Evolutionary conservation across 1,140 invertebrate genomes (phyloP).

Genomic region (Cydia strobilella): DNA sequence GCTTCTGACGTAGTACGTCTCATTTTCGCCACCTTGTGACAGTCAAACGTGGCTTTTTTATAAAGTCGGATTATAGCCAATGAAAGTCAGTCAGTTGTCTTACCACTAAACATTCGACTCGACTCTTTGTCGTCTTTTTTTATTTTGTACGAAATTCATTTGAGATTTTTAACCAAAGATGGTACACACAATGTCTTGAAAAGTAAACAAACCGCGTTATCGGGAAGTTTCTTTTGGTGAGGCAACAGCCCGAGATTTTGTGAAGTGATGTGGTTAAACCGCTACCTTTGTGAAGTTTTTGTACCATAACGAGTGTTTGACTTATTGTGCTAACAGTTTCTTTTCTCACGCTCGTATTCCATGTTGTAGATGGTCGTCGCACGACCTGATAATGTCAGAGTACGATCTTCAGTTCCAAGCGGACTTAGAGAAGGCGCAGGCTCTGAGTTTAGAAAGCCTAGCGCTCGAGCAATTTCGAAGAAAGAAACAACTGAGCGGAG

Average conservation of each 20-base stretch:
- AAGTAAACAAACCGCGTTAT: constrained; percentile 53
- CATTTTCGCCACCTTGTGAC: too few relatives aligned
- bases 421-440: constrained; percentile 91
- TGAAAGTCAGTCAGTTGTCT: too few relatives aligned
- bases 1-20: too few relatives aligned
- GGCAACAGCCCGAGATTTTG: constrained; percentile 39
- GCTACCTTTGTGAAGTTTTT: constrained; percentile 53
- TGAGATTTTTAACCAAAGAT: constrained; percentile 39
- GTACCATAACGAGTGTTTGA: constrained; percentile 51
- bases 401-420: constrained; percentile 91
- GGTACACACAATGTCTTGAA: constrained; percentile 57
- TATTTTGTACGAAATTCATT: constrained; percentile 16
- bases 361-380: constrained; percentile 54
- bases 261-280: constrained; percentile 38
- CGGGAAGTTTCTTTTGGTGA: constrained; percentile 56
- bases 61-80: too few relatives aligned
- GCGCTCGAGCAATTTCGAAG: constrained; percentile 90
- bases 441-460: constrained; percentile 90
- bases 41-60: too few relatives aligned
- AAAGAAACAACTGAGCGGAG: constrained; percentile 78
- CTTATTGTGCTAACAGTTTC: constrained; percentile 45
- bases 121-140: constrained; percentile 17
- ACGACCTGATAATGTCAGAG: constrained; percentile 79
- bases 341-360: constrained; percentile 60
- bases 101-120: too few relatives aligned